Conservation (phyloP, 1,140 invertebrate species). For the Dufourea novaeangliae region DNA sequence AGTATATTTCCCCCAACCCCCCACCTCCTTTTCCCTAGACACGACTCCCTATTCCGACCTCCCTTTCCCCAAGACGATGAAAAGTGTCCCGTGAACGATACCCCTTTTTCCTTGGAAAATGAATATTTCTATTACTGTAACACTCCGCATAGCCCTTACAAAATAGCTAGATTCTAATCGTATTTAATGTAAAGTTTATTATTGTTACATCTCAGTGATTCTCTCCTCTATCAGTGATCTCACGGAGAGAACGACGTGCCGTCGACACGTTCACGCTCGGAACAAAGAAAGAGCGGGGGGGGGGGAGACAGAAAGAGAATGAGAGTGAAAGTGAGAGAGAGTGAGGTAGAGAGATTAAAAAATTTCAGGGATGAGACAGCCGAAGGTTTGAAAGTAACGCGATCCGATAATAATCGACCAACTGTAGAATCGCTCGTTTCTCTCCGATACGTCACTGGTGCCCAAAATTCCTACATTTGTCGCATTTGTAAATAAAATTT, state of each 20-base stretch:
- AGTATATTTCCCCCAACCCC: constrained; percentile 51
- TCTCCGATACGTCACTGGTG: constrained; percentile 75
- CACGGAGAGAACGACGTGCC: constrained; percentile 60
- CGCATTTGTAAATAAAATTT: constrained; percentile 82
- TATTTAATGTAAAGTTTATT: constrained; percentile 78
- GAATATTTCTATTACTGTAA: constrained; percentile 72
- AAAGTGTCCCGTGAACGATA: constrained; percentile 47
- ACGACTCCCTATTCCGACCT: constrained; percentile 15
- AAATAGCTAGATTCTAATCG: constrained; percentile 75
- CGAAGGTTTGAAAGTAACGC: constrained; percentile 20
- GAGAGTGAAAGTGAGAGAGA: neutral
- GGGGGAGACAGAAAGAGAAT: neutral
- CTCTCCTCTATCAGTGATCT: constrained; percentile 71
- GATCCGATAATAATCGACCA: constrained; percentile 45
- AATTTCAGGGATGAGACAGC: too few species aligned
- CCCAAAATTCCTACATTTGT: constrained; percentile 79
- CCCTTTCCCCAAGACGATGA: constrained; percentile 11
- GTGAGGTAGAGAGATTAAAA: neutral
- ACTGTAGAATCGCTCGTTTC: constrained; percentile 47
- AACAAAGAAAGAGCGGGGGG: neutral
- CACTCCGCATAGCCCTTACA: constrained; percentile 73
- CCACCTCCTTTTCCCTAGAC: constrained; percentile 2
- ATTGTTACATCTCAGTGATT: constrained; percentile 77
- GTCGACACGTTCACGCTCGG: constrained; percentile 23
- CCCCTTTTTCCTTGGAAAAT: constrained; percentile 48